Evolutionary conservation across 2,113 vertebrate genomes (phyloP).

Genomic region (Salminus brasiliensis): DNA sequence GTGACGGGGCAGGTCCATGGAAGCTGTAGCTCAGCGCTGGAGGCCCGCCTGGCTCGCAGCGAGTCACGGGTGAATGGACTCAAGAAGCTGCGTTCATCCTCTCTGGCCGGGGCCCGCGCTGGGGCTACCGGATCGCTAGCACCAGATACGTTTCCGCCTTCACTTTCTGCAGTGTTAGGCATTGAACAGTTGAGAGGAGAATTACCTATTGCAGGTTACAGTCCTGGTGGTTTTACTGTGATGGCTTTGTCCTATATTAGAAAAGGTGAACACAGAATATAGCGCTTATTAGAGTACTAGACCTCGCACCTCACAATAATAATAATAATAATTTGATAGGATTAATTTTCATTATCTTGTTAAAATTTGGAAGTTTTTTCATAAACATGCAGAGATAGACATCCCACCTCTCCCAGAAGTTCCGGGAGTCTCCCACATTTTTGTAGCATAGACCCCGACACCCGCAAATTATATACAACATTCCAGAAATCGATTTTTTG

Average conservation of each 20-base stretch:
- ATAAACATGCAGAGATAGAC: too few species aligned
- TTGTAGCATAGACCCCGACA: too few species aligned
- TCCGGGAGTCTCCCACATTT: too few species aligned
- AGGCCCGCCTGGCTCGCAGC: conserved; percentile 72
- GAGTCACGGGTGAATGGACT: conserved; percentile 76
- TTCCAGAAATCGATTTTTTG: too few species aligned
- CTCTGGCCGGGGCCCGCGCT: conserved; percentile 68
- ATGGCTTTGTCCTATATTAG: conserved; percentile 18
- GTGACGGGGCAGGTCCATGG: conserved; percentile 95
- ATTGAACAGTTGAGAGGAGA: conserved; percentile 77
- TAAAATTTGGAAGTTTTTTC: too few species aligned
- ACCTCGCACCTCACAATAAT: not conserved
- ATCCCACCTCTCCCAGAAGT: too few species aligned
- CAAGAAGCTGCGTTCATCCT: conserved; percentile 63
- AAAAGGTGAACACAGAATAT: not conserved
- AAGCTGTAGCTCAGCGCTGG: conserved; percentile 85
- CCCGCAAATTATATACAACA: too few species aligned
- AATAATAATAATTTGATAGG: not conserved
- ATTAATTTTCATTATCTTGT: not conserved
- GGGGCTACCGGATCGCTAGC: conserved; percentile 70
- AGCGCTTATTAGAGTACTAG: not conserved
- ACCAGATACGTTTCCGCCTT: conserved; percentile 78
- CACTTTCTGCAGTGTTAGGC: conserved; percentile 89
- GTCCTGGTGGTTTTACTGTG: conserved; percentile 15
- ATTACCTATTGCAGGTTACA: conserved; percentile 2